These are phyloP conservation scores for Melanotaenia nigrans DNA, from an alignment of 2,797 vertebrate genomes.

Conservation along the genomic window DNA sequence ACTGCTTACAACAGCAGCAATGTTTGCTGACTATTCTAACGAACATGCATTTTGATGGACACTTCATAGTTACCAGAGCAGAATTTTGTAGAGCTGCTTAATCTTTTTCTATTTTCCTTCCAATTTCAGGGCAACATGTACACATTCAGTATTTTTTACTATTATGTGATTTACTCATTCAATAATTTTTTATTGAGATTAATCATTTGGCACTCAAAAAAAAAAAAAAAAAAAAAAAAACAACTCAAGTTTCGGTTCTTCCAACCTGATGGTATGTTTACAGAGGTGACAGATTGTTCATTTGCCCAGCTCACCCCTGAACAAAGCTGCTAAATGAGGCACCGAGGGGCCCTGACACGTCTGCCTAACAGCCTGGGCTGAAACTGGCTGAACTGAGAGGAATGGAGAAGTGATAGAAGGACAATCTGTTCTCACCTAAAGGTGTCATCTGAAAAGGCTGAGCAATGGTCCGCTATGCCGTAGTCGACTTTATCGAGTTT, in stretches of 20 bases:
- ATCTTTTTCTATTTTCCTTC: not conserved
- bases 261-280: constrained; percentile 50
- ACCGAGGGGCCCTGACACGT: constrained; percentile 53
- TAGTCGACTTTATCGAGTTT: constrained; percentile 30
- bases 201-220: not conserved
- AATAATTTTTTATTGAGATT: not conserved
- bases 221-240: not conserved
- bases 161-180: not conserved
- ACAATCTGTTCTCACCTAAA: constrained; percentile 64
- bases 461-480: constrained; percentile 15
- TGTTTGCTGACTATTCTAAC: no score
- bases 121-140: not conserved
- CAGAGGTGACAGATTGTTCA: constrained; percentile 64
- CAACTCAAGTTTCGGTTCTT: constrained; percentile 5
- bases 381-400: constrained; percentile 38
- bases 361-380: constrained; percentile 59
- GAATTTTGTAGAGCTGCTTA: not conserved
- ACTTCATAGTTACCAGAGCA: not conserved
- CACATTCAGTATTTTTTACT: not conserved
- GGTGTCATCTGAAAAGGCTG: constrained; percentile 54
- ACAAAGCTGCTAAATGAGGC: constrained; percentile 69
- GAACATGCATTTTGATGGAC: not conserved
- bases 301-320: constrained; percentile 51
- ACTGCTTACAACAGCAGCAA: no score
- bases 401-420: constrained; percentile 46